These are phyloP conservation scores for Apodemus sylvaticus DNA, from an alignment of 2,113 vertebrate genomes.

Conservation along the genomic window DNA sequence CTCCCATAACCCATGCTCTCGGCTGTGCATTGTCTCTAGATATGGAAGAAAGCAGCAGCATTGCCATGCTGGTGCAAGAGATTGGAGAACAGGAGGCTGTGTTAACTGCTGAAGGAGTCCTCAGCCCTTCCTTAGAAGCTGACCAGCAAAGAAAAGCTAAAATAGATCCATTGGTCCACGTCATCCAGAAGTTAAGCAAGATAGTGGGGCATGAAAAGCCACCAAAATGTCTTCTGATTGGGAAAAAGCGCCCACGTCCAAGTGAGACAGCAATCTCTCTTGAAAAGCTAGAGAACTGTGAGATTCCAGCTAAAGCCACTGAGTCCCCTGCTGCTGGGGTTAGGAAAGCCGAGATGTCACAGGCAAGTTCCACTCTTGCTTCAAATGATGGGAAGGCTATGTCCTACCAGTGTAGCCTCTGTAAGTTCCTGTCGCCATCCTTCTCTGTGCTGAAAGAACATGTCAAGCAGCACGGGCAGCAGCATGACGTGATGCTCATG, in stretches of 20 bases:
- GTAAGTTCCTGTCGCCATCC: constrained; percentile 91
- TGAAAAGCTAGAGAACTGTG: constrained; percentile 79
- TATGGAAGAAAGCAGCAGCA: constrained; percentile 93
- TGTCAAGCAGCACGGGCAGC: constrained; percentile 93
- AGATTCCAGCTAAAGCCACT: constrained; percentile 84
- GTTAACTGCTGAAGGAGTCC: constrained; percentile 84
- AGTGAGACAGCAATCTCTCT: constrained; percentile 65
- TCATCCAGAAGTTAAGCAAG: constrained; percentile 97
- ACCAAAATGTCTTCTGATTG: constrained; percentile 88
- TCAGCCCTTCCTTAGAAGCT: constrained; percentile 80
- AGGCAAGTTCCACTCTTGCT: constrained; percentile 70
- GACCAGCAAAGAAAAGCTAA: constrained; percentile 85
- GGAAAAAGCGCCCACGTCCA: constrained; percentile 89
- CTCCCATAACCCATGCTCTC: background rate
- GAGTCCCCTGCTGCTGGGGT: constrained; percentile 79
- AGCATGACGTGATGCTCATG: constrained; percentile 94
- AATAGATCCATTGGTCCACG: constrained; percentile 94
- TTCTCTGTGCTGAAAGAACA: constrained; percentile 92
- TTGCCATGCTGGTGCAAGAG: constrained; percentile 88
- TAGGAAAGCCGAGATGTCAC: constrained; percentile 77
- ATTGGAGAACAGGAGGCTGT: constrained; percentile 87
- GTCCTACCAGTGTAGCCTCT: constrained; percentile 96
- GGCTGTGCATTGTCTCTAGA: constrained; percentile 80
- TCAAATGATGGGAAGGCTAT: constrained; percentile 86
- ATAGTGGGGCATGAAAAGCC: constrained; percentile 95